These are phyloP conservation scores for Ligdia adustata DNA, from an alignment of 2,888 invertebrate species.

Conservation along the genomic window DNA sequence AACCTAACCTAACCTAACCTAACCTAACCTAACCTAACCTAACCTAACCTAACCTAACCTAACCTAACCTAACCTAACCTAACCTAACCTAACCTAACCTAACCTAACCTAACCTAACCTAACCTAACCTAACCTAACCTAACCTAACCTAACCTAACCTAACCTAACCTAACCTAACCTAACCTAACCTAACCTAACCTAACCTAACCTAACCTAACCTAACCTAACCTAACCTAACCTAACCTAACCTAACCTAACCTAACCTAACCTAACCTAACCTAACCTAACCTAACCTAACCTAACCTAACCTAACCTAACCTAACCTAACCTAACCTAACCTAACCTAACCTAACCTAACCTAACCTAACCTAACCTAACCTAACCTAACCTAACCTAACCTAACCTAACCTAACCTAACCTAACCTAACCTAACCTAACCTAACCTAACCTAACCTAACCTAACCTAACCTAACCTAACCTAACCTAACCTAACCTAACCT, in stretches of 20 bases:
- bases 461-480: neutral
- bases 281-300: neutral
- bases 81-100: slow-evolving; percentile 21
- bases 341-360: neutral
- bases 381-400: neutral
- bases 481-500: neutral
- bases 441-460: neutral
- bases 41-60: slow-evolving; percentile 28
- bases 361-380: neutral
- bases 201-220: neutral
- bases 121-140: slow-evolving; percentile 32
- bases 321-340: neutral
- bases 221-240: slow-evolving; percentile 17
- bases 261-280: neutral
- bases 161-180: slow-evolving; percentile 24
- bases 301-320: neutral
- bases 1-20: slow-evolving; percentile 31
- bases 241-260: neutral
- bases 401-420: neutral
- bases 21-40: slow-evolving; percentile 26
- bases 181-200: slow-evolving; percentile 24
- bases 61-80: slow-evolving; percentile 24
- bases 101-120: slow-evolving; percentile 31
- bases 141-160: slow-evolving; percentile 19
- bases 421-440: neutral